Percentiles rank a stretch among this genome's conserved stretches.
Conservation (phyloP, 2,888 invertebrate genomes). For the Dicyrtomina minuta region DNA sequence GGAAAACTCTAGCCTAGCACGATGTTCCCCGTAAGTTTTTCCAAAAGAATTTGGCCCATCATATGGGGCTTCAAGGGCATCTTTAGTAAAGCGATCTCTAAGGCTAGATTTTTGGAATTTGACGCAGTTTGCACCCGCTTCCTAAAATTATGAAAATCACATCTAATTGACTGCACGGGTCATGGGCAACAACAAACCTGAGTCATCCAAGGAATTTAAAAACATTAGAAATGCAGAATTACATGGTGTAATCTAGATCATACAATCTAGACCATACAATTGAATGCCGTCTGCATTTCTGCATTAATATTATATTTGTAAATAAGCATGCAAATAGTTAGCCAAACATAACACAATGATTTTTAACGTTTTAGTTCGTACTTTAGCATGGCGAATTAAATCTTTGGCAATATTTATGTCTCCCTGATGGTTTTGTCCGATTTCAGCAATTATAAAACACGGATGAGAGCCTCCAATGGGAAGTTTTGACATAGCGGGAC, state of each 20-base stretch:
- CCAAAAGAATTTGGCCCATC: constrained; percentile 71
- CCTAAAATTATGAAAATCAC: constrained; percentile 59
- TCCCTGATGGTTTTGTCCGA: constrained; percentile 85
- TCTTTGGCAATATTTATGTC: constrained; percentile 70
- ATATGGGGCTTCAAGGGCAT: constrained; percentile 67
- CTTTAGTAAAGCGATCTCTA: constrained; percentile 69
- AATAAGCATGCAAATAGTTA: too few species aligned
- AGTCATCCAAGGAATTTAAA: too few species aligned
- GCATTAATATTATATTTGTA: too few species aligned
- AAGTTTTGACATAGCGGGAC: constrained; percentile 25
- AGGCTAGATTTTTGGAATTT: constrained; percentile 81
- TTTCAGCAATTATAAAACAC: constrained; percentile 79
- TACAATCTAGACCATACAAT: too few species aligned
- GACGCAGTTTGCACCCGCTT: constrained; percentile 75
- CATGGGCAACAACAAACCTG: too few species aligned
- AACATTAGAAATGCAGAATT: background rate
- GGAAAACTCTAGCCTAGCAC: constrained; percentile 70
- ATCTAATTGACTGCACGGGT: too few species aligned
- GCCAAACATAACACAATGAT: too few species aligned
- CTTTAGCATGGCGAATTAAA: constrained; percentile 73
- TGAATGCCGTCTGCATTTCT: too few species aligned
- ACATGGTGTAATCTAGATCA: too few species aligned
- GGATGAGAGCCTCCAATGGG: constrained; percentile 55
- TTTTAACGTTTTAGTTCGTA: too few species aligned
- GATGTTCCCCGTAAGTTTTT: constrained; percentile 76